A percentile compares a stretch with the other conserved stretches of the same genome.
These are phyloP conservation scores for Gracilinanus agilis DNA, from an alignment of 2,113 vertebrate species.

Conservation along the genomic window DNA sequence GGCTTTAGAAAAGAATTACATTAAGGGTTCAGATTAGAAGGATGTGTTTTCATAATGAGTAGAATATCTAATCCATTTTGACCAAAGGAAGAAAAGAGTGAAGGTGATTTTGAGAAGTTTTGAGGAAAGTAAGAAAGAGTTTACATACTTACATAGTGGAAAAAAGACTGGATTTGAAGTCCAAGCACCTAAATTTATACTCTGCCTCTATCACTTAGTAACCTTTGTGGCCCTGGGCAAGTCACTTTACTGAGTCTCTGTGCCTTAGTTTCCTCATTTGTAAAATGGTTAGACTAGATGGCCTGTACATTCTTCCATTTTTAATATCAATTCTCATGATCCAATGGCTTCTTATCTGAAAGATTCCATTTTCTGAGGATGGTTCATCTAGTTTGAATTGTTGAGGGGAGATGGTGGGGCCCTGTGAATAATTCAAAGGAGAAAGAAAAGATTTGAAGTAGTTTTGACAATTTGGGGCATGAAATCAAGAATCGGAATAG, in stretches of 20 bases:
- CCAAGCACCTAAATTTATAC: not conserved
- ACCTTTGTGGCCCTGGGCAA: not conserved
- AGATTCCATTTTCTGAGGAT: not conserved
- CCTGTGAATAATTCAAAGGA: not conserved
- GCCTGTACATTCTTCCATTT: not conserved
- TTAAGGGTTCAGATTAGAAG: not conserved
- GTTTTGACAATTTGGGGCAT: not conserved
- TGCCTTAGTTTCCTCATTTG: not conserved
- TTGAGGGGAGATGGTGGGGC: not conserved
- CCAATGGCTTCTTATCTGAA: not conserved
- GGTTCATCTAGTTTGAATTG: not conserved
- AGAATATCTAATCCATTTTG: not conserved
- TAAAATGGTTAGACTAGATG: not conserved
- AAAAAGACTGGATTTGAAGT: not conserved
- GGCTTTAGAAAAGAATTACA: not conserved
- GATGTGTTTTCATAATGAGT: not conserved
- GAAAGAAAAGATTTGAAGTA: not conserved
- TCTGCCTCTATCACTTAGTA: not conserved
- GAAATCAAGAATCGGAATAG: not conserved
- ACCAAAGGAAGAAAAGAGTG: not conserved
- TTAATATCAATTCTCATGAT: not conserved
- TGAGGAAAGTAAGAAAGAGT: not conserved
- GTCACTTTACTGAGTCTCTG: not conserved
- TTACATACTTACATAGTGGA: not conserved
- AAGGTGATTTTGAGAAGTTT: not conserved